Conservation (phyloP, 2,113 vertebrate genomes). For the Cinclus mexicanus region DNA sequence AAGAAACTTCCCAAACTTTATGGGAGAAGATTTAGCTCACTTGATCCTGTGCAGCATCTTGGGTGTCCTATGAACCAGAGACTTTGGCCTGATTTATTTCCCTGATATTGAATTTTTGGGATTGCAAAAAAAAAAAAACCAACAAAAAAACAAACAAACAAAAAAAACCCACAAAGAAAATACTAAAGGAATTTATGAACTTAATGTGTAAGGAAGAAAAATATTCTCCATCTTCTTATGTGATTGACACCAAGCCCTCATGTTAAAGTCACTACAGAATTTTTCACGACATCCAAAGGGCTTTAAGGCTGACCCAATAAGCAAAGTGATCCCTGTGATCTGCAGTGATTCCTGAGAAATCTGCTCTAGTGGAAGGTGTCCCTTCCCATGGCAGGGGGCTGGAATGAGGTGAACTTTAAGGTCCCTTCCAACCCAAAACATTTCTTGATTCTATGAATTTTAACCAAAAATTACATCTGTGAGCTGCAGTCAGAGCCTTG, state of each 20-base stretch:
- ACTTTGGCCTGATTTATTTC: background rate
- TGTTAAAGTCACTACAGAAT: background rate
- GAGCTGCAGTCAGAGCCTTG: background rate
- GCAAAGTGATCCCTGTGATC: background rate
- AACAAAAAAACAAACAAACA: accelerated
- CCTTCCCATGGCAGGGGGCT: too few species aligned
- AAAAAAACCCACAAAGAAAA: background rate
- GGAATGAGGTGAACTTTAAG: background rate
- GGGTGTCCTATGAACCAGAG: background rate
- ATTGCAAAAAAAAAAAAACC: background rate
- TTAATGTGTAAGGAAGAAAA: background rate
- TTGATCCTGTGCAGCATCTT: background rate
- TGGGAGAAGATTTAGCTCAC: background rate
- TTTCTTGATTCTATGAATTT: accelerated
- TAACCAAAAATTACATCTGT: background rate
- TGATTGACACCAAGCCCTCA: background rate
- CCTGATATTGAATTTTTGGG: background rate
- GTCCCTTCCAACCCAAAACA: background rate
- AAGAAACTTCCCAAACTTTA: background rate
- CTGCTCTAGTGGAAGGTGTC: too few species aligned
- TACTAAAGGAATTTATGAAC: background rate
- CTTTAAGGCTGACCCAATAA: background rate
- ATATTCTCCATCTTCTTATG: background rate
- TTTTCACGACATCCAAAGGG: background rate
- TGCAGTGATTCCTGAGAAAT: background rate